Percentiles rank a stretch among this genome's conserved stretches.
phyloP scores from a whole-genome alignment of 2,113 vertebrate species.

The Microcebus murinus region DNA sequence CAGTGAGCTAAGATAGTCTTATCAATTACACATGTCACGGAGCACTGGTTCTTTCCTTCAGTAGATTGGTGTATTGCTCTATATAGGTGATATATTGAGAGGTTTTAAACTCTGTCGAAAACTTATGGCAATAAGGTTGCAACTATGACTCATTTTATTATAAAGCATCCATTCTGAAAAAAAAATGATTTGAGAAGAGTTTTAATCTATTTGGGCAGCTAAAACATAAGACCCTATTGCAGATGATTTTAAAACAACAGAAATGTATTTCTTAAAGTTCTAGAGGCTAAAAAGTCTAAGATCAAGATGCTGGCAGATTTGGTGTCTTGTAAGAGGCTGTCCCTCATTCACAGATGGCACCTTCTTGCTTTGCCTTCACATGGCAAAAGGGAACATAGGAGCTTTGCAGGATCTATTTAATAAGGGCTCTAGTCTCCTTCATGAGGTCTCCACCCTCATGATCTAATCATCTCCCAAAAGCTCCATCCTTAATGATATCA shows the following conservation, averaged over 20 bases:
- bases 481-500: background rate
- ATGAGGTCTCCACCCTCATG: background rate
- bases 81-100: background rate
- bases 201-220: background rate
- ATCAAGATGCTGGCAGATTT: background rate
- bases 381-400: rapidly evolving
- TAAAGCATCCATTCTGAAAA: background rate
- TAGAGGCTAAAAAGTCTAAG: background rate
- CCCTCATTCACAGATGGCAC: background rate
- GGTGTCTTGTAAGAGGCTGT: background rate
- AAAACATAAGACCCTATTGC: background rate
- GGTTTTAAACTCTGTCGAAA: background rate
- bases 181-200: background rate
- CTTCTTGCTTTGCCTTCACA: background rate
- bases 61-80: background rate
- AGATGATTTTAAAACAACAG: background rate
- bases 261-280: background rate
- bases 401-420: background rate
- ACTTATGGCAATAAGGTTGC: background rate
- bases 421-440: background rate
- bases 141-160: background rate
- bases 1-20: background rate
- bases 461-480: background rate
- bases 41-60: background rate
- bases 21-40: background rate